Percentiles rank a stretch among this genome's conserved stretches.
Evolutionary conservation across 2,113 vertebrate species (phyloP).

Genomic region (Cepphus grylle): DNA sequence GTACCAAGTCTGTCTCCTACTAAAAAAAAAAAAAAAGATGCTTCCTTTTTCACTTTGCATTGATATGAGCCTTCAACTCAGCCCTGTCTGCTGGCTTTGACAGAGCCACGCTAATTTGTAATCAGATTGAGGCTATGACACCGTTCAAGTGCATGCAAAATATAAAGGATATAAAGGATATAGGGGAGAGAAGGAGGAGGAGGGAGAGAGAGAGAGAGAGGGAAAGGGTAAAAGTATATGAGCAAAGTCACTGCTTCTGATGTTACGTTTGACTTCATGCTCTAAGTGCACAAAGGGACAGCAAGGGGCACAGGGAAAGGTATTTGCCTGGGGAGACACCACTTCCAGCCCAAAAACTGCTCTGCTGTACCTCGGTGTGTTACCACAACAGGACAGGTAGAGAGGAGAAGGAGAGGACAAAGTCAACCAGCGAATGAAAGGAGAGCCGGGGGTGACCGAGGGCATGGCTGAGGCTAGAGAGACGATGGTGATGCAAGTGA

Average conservation of each 20-base stretch:
- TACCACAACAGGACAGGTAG: background rate
- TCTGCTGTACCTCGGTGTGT: background rate
- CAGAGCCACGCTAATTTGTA: background rate
- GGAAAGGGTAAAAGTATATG: background rate
- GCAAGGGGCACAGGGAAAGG: background rate
- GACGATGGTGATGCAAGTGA: fast-evolving
- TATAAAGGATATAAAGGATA: background rate
- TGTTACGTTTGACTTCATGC: background rate
- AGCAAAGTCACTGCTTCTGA: background rate
- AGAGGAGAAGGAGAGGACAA: background rate
- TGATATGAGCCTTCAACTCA: background rate
- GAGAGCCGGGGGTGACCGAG: background rate
- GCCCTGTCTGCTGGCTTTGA: background rate
- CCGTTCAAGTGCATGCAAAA: background rate
- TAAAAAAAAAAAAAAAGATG: background rate
- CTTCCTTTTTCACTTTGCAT: conserved; percentile 3
- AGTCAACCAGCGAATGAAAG: background rate
- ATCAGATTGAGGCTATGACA: background rate
- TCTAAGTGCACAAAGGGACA: background rate
- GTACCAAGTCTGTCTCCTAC: background rate
- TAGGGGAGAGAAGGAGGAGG: background rate
- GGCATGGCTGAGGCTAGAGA: background rate
- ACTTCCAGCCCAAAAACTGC: background rate
- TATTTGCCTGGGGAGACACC: background rate
- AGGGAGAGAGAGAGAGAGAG: background rate